Conservation (phyloP, 2,888 invertebrate genomes). For the Ethmia dodecea region DNA sequence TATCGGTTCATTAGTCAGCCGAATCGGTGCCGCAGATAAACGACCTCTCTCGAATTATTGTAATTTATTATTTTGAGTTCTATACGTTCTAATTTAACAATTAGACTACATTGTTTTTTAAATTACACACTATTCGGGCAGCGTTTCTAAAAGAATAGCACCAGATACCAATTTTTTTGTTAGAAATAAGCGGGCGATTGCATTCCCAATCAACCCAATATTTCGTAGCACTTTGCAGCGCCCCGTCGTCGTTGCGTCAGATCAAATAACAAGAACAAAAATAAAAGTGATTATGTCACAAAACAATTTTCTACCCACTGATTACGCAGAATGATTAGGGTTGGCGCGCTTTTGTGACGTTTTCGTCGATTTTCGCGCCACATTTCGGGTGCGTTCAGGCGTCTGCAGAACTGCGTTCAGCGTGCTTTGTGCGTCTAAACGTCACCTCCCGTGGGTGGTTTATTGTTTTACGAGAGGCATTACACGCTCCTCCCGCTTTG, state of each 20-base stretch:
- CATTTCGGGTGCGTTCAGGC: conserved; percentile 24
- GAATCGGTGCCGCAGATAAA: conserved; percentile 33
- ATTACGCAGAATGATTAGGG: conserved; percentile 25
- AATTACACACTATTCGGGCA: too few relatives aligned
- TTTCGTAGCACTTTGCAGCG: too few relatives aligned
- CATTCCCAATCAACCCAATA: too few relatives aligned
- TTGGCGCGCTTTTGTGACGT: conserved; percentile 36
- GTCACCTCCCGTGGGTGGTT: conserved; percentile 51
- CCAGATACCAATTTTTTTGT: too few relatives aligned
- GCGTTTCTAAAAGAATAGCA: too few relatives aligned
- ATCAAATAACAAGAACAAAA: not conserved
- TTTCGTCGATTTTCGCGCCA: conserved; percentile 6
- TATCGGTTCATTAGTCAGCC: conserved; percentile 54
- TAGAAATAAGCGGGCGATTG: too few relatives aligned
- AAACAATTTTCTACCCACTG: conserved; percentile 26
- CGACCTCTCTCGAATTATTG: too few relatives aligned
- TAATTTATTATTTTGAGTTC: conserved; percentile 8
- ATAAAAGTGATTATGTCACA: conserved; percentile 7
- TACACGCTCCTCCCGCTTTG: conserved; percentile 48
- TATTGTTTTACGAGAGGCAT: conserved; percentile 62
- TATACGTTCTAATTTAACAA: too few relatives aligned
- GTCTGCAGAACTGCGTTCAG: conserved; percentile 27
- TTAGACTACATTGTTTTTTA: too few relatives aligned
- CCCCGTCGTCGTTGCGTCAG: too few relatives aligned
- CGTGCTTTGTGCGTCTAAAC: conserved; percentile 16